phyloP scores from a whole-genome alignment of 2,113 vertebrate species.

The Probosciger aterrimus region DNA sequence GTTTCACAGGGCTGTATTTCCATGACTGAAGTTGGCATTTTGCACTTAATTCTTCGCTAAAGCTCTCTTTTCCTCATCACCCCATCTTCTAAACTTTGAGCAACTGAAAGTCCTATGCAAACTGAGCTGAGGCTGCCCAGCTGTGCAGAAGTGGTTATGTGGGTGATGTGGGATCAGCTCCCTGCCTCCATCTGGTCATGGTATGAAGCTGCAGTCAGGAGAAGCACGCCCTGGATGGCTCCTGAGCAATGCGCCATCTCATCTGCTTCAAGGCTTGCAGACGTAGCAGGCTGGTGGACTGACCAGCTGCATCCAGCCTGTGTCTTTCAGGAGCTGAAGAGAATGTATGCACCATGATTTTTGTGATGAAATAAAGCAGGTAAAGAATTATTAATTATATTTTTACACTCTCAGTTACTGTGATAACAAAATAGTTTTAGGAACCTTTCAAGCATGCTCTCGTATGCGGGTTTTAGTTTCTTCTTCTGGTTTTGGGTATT shows the following conservation, averaged over 20 bases:
- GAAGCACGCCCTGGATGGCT: fast-evolving
- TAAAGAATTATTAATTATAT: not conserved
- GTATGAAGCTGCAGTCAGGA: not conserved
- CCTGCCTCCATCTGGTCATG: not conserved
- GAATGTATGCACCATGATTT: not conserved
- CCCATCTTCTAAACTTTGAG: not conserved
- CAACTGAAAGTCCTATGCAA: not conserved
- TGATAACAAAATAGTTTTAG: not conserved
- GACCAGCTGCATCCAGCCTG: not conserved
- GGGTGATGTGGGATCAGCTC: not conserved
- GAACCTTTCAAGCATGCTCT: not conserved
- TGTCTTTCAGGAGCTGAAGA: not conserved
- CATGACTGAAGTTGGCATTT: not conserved
- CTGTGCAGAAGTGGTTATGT: not conserved
- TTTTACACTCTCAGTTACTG: not conserved
- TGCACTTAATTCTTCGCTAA: not conserved
- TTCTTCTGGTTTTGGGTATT: not conserved
- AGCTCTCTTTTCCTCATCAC: not conserved
- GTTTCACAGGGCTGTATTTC: not conserved
- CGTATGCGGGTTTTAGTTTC: not conserved
- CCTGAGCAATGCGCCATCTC: not conserved
- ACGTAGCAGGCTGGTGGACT: not conserved
- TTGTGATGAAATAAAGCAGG: not conserved
- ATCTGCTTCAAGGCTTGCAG: not conserved
- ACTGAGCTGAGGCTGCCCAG: not conserved